Percentiles rank a stretch among this genome's conserved stretches.
Conservation (phyloP, 1,140 invertebrate species). For the Rhopalosiphum maidis region DNA sequence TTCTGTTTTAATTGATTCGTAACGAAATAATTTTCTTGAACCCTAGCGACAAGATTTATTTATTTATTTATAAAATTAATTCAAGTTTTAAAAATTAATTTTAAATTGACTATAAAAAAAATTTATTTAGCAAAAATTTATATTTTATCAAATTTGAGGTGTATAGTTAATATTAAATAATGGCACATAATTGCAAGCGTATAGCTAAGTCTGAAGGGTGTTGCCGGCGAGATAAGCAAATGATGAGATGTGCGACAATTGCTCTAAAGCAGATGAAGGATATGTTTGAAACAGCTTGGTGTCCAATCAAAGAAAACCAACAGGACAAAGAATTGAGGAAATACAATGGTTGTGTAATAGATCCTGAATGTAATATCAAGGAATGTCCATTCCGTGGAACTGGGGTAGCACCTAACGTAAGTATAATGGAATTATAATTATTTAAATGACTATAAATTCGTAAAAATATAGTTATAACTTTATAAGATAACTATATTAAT, state of each 20-base stretch:
- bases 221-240: neutral
- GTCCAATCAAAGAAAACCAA: neutral
- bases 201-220: neutral
- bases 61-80: neutral
- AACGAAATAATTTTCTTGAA: neutral
- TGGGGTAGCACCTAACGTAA: neutral
- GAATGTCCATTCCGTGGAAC: neutral
- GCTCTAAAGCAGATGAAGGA: conserved; percentile 2
- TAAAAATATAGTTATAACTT: neutral
- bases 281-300: neutral
- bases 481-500: neutral
- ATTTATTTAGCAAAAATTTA: neutral
- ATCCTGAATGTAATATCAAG: neutral
- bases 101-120: neutral
- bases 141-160: neutral
- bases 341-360: neutral
- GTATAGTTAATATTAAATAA: neutral
- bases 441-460: too few species aligned
- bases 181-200: neutral
- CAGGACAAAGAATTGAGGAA: too few species aligned
- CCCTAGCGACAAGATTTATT: neutral
- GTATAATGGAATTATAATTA: neutral
- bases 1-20: neutral
- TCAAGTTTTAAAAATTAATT: neutral
- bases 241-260: neutral